Evolutionary conservation across 1,140 invertebrate species (phyloP), one percentile per base, ranked within the genome.

Genomic region (Caerostris darwini): DNA sequence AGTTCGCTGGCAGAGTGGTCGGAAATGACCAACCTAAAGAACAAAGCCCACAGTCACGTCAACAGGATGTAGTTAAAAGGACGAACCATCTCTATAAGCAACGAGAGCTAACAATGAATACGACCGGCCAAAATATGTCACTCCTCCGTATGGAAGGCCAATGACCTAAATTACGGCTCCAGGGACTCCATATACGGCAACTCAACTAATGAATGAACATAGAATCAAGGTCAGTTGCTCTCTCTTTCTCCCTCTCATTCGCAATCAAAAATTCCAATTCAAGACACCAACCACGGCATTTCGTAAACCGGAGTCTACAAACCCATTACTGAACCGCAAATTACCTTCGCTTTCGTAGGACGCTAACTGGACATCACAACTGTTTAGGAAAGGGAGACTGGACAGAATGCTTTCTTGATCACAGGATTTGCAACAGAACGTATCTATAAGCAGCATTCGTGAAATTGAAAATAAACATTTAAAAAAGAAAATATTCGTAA

Each of bases 31-130:
- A 87, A 34, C 50, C 56, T 34, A 87, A 61, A 64, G 88, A 90
- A 90, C 88, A 90, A 90, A 87, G 89, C 64, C 34, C 7, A 56
- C 17, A 91, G 89, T 91, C 89, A 91, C 89, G 89, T 91, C 56
- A 91, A 82, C 89, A 91, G 89, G 89, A 91, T 91, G 89, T 91
- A 81, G 89, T 82, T 91, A 91, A 91, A 91, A 91, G 69, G 89
- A 91, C 89, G 54, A 81, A 50, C 58, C 87, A 90, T 87, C 85
- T 19, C 85, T 59, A 59, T 53, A 57, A 57, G 85, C 59, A 64
- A 64, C 19, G 19, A 19, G 69, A 71, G 34, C 71, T 50, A 90
- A 90, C 88, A 90, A 90, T 90, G 87, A 71, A 69, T 50, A 59
- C 61, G 64, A 50, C 50, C 14, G 61, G n/a, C 71, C 89, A 57